Base-by-base conservation (phyloP, 2,888 invertebrate genomes). In the Caenorhabditis becei region DNA sequence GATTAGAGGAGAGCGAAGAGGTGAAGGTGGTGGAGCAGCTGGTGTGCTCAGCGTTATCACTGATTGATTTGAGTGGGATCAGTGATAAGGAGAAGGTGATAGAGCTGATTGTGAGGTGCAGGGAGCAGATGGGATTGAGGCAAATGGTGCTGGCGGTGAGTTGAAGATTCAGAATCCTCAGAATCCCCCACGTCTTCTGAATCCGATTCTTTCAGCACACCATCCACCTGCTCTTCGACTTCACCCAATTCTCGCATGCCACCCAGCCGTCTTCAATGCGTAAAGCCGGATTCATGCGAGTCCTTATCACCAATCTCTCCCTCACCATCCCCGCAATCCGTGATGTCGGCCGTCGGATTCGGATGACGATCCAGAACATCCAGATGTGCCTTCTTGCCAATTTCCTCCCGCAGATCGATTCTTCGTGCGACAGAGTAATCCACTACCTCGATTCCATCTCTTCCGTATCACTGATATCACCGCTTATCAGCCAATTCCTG, bases 371-470 rank as follows among this genome's bases (percentile, higher is more conserved):
- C 24, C 79, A 78, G 49, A 70, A 69, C 26, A 72, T 77, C 28
- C 77, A 78, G 35, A 56, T 85, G 32, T 69, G 74, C 23, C 66
- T 83, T 5, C 61, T 75, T 2, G 83, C 80, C 32, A 83, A 85
- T 65, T 83, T 80, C 14, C 49, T 83, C 5, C 82, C 82, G 8
- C 83, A 83, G 41, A 66, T 81, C 1, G 62, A 77, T 11, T 18
- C 53, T 16, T 71, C 77, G 4, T 53, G 41, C 18, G 41, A 51
- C 7, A 28, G 66, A 41, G 20, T 47, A 3, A 26, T 77, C 0
- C 67, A 71, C 2, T 61, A 63, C 16, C 18, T 81, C 1, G 47
- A 66, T 24, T 2, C 23, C 28, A 8, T 61, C 32, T 1, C 35
- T 1, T 14, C 2, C 28, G 0, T 18, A 44, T 35, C 35, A 18